Percentiles rank a stretch among this genome's conserved stretches.
Evolutionary conservation across 2,888 invertebrate species (phyloP).

Genomic region (Congeria kusceri): DNA sequence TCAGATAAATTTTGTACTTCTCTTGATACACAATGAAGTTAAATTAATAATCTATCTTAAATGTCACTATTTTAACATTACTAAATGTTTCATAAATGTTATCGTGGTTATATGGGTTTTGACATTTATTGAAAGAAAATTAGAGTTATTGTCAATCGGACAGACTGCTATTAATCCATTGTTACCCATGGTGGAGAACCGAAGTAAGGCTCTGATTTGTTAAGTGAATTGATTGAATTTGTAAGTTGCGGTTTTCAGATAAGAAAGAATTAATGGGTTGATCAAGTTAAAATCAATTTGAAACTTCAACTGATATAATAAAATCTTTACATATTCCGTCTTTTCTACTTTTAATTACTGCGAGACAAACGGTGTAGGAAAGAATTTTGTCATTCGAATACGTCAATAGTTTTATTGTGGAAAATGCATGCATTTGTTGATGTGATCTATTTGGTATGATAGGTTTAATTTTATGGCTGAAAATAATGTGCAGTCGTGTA

Average conservation of each 20-base stretch:
- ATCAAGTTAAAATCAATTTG: conserved; percentile 51
- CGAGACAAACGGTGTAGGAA: background rate
- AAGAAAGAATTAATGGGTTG: conserved; percentile 45
- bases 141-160: background rate
- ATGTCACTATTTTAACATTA: no score
- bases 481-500: no score
- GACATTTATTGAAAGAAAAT: background rate
- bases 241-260: conserved; percentile 45
- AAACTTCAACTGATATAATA: conserved; percentile 12
- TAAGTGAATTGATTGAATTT: conserved; percentile 33
- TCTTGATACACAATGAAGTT: no score
- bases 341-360: conserved; percentile 33
- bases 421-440: no score
- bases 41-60: no score
- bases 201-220: conserved; percentile 21
- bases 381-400: no score
- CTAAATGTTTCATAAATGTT: no score
- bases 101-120: background rate
- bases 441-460: no score
- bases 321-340: background rate
- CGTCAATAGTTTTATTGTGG: no score
- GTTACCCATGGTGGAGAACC: no score
- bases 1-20: no score
- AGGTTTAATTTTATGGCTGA: no score
- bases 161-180: conserved; percentile 23